Base-by-base conservation (phyloP, 2,113 vertebrate species). In the Sorex fumeus region DNA sequence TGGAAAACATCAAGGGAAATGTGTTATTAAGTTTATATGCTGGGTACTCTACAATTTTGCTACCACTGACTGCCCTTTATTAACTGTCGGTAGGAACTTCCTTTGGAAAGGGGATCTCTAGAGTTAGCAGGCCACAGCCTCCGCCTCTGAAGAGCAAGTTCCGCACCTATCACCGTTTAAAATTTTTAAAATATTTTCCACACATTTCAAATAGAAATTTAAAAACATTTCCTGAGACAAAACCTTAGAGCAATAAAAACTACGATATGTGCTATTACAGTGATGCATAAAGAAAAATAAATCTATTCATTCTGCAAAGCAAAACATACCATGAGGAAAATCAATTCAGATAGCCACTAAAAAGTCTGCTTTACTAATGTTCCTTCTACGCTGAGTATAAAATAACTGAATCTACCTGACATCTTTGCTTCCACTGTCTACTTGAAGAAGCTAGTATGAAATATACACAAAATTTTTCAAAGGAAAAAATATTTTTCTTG, bases 261-360 rank as follows among this genome's bases (percentile, higher is more conserved):
- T 34, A 1, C 90, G 23, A 62, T 45, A 21, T 27, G 16, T 81
- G 53, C 3, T 96, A 88, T 87, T 74, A 8, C 36, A 70, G 18
- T 62, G 70, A 96, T 70, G 2, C 75, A 95, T 71, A 2, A 8
- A 85, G 69, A 82, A 93, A 93, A 93, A 84, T 8, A 87, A 93
- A 92, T 74, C 28, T 86, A 83, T 57, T 93, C 69, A 82, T 36
- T 62, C 13, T 0, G 11, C 30, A 91, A 94, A 91, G 77, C 27
- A 91, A 84, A 96, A 90, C 64, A 91, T 69, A 94, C 30, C 96
- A 47, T 57, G 32, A 75, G 18, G 28, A 89, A 95, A 95, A 96
- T 82, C 23, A 92, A 67, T 90, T 79, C 71, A 53, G 88, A 94
- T 32, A 92, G 64, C 50, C 93, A 60, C 72, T 30, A 87, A 62